phyloP scores from a whole-genome alignment of 2,888 invertebrate genomes.

The Nymphalis polychloros region DNA sequence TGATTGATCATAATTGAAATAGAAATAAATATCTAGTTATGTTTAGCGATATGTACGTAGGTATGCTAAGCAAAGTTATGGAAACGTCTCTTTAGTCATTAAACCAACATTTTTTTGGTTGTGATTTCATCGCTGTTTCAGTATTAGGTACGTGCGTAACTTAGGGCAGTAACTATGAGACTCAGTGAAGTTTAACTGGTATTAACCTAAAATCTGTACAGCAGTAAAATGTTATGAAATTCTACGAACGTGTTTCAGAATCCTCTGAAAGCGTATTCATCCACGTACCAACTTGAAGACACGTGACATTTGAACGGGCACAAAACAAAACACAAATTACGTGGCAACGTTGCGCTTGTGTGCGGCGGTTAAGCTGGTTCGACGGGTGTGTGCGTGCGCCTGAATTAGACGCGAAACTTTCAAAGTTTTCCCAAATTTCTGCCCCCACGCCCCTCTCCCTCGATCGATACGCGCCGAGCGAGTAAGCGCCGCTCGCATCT shows the following conservation, averaged over 20 bases:
- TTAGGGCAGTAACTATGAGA: not conserved
- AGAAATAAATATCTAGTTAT: too few species aligned
- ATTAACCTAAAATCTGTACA: constrained; percentile 19
- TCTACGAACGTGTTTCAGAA: constrained; percentile 37
- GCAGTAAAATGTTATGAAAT: constrained; percentile 31
- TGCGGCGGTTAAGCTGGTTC: constrained; percentile 62
- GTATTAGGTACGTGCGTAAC: not conserved
- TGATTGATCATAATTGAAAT: too few species aligned
- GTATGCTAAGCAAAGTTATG: not conserved
- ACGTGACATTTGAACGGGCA: constrained; percentile 73
- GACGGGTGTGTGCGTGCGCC: constrained; percentile 78
- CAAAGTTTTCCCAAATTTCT: constrained; percentile 82
- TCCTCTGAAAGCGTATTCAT: constrained; percentile 44
- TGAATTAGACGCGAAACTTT: constrained; percentile 83
- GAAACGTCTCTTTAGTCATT: not conserved
- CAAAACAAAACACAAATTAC: constrained; percentile 75
- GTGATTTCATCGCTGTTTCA: not conserved
- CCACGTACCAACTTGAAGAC: constrained; percentile 51
- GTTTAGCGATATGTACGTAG: too few species aligned
- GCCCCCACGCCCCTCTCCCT: constrained; percentile 62
- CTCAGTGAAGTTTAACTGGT: constrained; percentile 6
- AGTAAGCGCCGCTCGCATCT: constrained; percentile 66
- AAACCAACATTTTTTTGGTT: not conserved
- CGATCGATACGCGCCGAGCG: constrained; percentile 77
- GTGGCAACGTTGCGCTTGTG: constrained; percentile 57